A percentile compares a stretch with the other conserved stretches of the same genome.
Conservation (phyloP, 2,888 invertebrate genomes). For the Chalcis sispes region DNA sequence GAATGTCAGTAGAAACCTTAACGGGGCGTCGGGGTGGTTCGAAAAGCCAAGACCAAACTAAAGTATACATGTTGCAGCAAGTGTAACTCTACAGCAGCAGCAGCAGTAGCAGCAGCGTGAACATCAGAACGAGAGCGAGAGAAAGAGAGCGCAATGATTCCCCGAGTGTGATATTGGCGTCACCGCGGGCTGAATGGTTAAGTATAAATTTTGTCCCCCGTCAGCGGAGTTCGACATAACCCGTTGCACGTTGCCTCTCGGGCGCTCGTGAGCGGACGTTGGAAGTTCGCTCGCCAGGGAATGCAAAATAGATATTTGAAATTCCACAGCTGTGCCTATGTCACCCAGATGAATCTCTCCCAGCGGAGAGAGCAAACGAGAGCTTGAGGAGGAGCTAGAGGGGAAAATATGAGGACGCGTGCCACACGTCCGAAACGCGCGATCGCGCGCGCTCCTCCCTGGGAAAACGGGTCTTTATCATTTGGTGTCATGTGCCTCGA, state of each 20-base stretch:
- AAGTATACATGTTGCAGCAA: too few relatives aligned
- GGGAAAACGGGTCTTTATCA: conserved; percentile 37
- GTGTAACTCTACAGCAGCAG: too few relatives aligned
- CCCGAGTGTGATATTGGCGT: conserved; percentile 64
- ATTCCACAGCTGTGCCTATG: conserved; percentile 65
- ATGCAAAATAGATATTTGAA: conserved; percentile 71
- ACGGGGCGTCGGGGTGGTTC: too few relatives aligned
- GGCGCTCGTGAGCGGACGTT: conserved; percentile 56
- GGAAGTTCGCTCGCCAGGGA: conserved; percentile 63
- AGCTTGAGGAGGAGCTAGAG: neutral
- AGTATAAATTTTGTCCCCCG: conserved; percentile 67
- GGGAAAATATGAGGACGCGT: conserved; percentile 25
- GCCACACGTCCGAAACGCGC: too few relatives aligned
- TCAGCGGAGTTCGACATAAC: conserved; percentile 64
- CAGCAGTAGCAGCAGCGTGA: too few relatives aligned
- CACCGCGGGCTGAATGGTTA: conserved; percentile 63
- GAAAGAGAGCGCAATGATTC: conserved; percentile 59
- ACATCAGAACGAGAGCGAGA: too few relatives aligned
- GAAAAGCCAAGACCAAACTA: too few relatives aligned
- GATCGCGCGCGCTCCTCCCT: too few relatives aligned
- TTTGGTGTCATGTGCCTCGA: conserved; percentile 44
- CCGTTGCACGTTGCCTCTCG: conserved; percentile 58
- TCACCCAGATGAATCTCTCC: conserved; percentile 37
- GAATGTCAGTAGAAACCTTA: too few relatives aligned
- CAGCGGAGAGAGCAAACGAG: too few relatives aligned